Base-by-base conservation (phyloP, 2,888 invertebrate genomes). In the Agriopis aurantiaria region DNA sequence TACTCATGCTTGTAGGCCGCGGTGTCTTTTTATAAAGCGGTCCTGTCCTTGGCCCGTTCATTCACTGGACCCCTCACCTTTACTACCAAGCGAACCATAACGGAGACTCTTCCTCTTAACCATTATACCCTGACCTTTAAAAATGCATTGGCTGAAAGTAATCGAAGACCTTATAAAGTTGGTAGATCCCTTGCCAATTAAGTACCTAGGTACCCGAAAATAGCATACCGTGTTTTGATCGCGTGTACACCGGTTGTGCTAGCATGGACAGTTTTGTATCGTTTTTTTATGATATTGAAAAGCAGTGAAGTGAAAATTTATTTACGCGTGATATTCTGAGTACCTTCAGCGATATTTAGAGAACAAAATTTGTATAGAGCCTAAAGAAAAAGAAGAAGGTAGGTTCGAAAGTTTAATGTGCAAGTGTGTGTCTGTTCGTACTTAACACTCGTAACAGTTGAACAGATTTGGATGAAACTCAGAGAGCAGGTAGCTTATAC, bases 151-250 rank as follows among this genome's bases (percentile, higher is more conserved):
- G 67, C 73, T 74, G 45, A 56, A 74, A 75, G 68, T 66, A 55
- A 75, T 71, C 73, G 69, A 75, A 78, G 85, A 57, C 69, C 85
- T 74, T 66, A 80, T 81, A 80, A 82, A 72, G 76, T 64, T 84
- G 83, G 86, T 70, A 77, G 62, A 71, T 73, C 76, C 73, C 75
- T 65, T 72, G 74, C 77, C 80, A 81, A 85, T 85, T 85, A 82
- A 76, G 76, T 79, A 80, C 82, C 80, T 83, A 85, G 75, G 78
- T 78, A 80, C 76, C 83, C 83, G 76, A 84, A 85, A 91, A 90
- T 91, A 91, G 86, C 90, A 91, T 83, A 89, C 74, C 75, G 84
- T 81, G 80, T 82, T 81, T 79, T 80, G 86, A 81, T 83, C 80
- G 80, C 79, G 82, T 72, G 71, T 77, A 80, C 78, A 80, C 75